A percentile compares a stretch with the other conserved stretches of the same genome.
These are phyloP conservation scores for Ips nitidus DNA, from an alignment of 1,140 invertebrate species.

Conservation along the genomic window DNA sequence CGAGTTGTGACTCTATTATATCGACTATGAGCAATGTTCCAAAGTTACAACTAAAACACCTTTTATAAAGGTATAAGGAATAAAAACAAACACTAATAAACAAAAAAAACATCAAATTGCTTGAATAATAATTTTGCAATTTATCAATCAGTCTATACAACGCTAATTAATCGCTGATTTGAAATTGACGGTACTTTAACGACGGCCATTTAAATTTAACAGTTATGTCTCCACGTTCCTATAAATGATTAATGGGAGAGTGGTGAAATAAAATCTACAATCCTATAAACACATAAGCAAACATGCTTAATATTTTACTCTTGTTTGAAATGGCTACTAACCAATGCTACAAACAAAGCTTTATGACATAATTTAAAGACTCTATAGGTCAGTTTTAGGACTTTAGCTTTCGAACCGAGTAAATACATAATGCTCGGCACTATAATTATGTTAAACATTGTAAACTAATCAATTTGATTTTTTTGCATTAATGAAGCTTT, in stretches of 20 bases:
- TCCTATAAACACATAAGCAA: conserved; percentile 46
- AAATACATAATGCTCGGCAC: conserved; percentile 50
- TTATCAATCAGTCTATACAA: too few relatives aligned
- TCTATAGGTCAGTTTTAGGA: conserved; percentile 52
- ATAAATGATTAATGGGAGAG: conserved; percentile 40
- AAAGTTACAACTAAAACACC: too few relatives aligned
- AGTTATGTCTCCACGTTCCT: conserved; percentile 20
- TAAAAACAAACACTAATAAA: too few relatives aligned
- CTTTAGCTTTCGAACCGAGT: conserved; percentile 49
- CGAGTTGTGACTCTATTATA: too few relatives aligned
- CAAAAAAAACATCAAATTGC: too few relatives aligned
- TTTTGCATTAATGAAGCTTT: too few relatives aligned
- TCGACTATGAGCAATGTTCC: too few relatives aligned
- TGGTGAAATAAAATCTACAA: conserved; percentile 43
- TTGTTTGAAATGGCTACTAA: conserved; percentile 49
- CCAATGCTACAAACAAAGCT: conserved; percentile 49
- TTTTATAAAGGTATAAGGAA: too few relatives aligned
- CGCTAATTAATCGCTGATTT: neutral
- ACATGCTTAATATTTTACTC: conserved; percentile 47
- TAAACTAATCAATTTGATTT: conserved; percentile 49
- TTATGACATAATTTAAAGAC: conserved; percentile 50
- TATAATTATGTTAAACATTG: conserved; percentile 51
- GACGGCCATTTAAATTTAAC: conserved; percentile 24
- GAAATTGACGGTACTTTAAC: conserved; percentile 4
- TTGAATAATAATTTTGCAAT: too few relatives aligned